Evolutionary conservation across 2,888 invertebrate genomes (phyloP).

Genomic region (Polymixis lichenea): DNA sequence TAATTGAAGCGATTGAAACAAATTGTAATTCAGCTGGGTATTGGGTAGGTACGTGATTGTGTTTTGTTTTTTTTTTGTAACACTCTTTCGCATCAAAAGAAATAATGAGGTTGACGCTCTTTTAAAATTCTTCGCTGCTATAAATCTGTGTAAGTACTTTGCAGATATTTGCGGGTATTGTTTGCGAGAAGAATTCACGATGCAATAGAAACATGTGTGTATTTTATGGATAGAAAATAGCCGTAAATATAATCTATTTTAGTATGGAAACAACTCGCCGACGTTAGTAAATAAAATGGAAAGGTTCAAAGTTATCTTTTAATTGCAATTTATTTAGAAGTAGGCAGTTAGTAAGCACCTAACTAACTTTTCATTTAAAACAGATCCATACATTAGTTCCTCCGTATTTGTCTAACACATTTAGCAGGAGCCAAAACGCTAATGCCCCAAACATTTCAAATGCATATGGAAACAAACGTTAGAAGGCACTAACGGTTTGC

Average conservation of each 20-base stretch:
- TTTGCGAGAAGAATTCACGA: constrained; percentile 5
- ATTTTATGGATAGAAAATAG: constrained; percentile 10
- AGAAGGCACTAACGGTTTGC: constrained; percentile 27
- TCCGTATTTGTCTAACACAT: constrained; percentile 5
- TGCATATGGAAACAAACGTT: constrained; percentile 35
- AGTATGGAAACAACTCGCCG: background rate
- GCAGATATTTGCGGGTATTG: constrained; percentile 6
- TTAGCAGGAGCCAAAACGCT: constrained; percentile 18
- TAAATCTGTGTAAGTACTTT: constrained; percentile 11
- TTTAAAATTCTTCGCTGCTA: constrained; percentile 16
- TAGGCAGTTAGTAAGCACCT: background rate
- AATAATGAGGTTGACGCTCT: constrained; percentile 48
- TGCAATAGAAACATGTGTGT: constrained; percentile 9
- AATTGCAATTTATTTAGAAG: background rate
- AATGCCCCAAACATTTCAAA: constrained; percentile 47
- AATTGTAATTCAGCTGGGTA: constrained; percentile 44
- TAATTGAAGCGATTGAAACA: constrained; percentile 57
- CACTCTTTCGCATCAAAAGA: constrained; percentile 26
- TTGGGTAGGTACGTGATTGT: constrained; percentile 29
- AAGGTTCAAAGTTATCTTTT: background rate
- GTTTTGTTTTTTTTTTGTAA: constrained; percentile 46
- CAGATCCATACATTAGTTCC: background rate
- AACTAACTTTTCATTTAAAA: background rate
- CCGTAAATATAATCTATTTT: background rate
- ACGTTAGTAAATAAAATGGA: background rate